A percentile compares a stretch with the other conserved stretches of the same genome.
These are phyloP conservation scores for Heliothis virescens DNA, from an alignment of 1,140 invertebrate species.

Conservation along the genomic window DNA sequence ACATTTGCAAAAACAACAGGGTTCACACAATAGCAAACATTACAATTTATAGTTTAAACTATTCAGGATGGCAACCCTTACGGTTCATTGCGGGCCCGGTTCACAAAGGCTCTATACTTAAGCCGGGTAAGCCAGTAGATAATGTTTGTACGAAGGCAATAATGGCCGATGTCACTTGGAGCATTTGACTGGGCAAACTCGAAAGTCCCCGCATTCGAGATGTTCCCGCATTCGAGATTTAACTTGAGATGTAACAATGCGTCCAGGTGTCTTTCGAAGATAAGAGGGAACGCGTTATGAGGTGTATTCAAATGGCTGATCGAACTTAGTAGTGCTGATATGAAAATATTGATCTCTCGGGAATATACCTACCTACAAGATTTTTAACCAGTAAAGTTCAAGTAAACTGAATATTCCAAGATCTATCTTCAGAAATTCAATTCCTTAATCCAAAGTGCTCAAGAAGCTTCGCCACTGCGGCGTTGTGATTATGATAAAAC, in stretches of 20 bases:
- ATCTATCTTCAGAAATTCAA: conserved; percentile 1
- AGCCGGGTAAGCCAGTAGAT: conserved; percentile 63
- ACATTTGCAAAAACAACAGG: background rate
- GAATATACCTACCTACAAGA: too few species aligned
- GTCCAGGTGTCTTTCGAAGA: conserved; percentile 15
- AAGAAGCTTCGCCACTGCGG: background rate
- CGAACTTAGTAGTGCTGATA: background rate
- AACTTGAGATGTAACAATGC: conserved; percentile 47
- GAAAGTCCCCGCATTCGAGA: conserved; percentile 47
- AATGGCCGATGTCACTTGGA: conserved; percentile 69
- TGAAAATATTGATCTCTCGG: background rate
- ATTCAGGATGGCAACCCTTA: conserved; percentile 43
- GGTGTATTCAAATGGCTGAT: conserved; percentile 12
- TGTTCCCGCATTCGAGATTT: conserved; percentile 50
- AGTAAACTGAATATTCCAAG: too few species aligned
- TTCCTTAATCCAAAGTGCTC: background rate
- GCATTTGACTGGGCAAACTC: conserved; percentile 77
- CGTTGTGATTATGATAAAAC: conserved; percentile 35
- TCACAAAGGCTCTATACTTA: conserved; percentile 68
- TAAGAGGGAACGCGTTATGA: conserved; percentile 22
- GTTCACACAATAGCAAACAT: conserved; percentile 11
- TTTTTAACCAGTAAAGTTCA: too few species aligned
- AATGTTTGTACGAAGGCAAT: conserved; percentile 78
- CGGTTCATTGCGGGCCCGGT: conserved; percentile 44
- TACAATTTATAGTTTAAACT: conserved; percentile 50